Evolutionary conservation across 1,140 invertebrate species (phyloP).

Genomic region (Sarcophaga bullata): DNA sequence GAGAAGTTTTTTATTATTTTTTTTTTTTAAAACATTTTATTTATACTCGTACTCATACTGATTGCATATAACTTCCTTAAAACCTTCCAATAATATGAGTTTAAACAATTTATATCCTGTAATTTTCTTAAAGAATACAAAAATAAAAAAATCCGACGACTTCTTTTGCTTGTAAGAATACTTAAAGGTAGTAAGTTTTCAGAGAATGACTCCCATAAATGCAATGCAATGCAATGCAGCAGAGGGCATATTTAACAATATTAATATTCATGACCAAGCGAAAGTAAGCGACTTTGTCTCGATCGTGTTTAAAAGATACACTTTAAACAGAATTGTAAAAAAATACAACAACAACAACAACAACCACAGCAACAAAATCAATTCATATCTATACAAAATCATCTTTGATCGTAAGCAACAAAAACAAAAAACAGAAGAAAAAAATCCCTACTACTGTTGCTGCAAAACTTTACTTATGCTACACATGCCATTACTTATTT

Average conservation of each 20-base stretch:
- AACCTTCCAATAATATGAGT: not conserved
- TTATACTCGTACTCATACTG: too few species aligned
- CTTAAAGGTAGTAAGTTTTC: too few species aligned
- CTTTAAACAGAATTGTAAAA: slow-evolving; percentile 7
- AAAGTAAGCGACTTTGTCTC: slow-evolving; percentile 43
- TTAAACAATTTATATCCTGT: slow-evolving; percentile 18
- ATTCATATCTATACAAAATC: too few species aligned
- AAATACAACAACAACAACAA: not conserved
- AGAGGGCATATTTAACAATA: slow-evolving; percentile 19
- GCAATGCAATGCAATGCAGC: not conserved
- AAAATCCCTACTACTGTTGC: not conserved
- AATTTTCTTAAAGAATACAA: not conserved
- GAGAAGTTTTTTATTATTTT: too few species aligned
- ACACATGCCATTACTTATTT: not conserved
- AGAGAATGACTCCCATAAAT: slow-evolving; percentile 11
- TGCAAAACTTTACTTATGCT: not conserved
- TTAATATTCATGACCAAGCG: slow-evolving; percentile 43
- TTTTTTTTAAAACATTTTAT: too few species aligned
- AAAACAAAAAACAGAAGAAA: not conserved
- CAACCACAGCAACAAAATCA: too few species aligned
- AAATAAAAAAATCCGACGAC: not conserved
- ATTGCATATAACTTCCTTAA: not conserved
- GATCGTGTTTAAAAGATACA: slow-evolving; percentile 34
- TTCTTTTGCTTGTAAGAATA: too few species aligned
- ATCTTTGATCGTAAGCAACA: too few species aligned